These are phyloP conservation scores for Monopterus albus DNA, from an alignment of 2,113 vertebrate species.

Conservation along the genomic window DNA sequence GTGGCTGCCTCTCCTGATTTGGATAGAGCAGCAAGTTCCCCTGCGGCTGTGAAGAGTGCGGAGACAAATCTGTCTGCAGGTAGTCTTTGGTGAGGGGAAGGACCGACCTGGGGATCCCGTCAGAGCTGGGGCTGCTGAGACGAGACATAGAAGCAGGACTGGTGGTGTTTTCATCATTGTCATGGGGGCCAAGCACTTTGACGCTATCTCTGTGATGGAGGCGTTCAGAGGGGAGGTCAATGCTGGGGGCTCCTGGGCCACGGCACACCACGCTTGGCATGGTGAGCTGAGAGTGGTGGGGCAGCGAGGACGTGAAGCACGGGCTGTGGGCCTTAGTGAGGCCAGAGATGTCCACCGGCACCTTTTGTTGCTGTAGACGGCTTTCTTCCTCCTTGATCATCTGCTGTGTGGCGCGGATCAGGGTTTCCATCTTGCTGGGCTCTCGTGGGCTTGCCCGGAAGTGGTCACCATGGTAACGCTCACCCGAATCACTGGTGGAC, in stretches of 20 bases:
- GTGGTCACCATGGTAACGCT: slow-evolving; percentile 91
- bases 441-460: slow-evolving; percentile 92
- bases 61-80: slow-evolving; percentile 91
- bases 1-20: slow-evolving; percentile 77
- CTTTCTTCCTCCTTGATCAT: slow-evolving; percentile 99
- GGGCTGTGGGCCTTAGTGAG: slow-evolving; percentile 90
- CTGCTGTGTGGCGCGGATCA: slow-evolving; percentile 97
- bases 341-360: slow-evolving; percentile 83
- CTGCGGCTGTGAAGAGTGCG: slow-evolving; percentile 85
- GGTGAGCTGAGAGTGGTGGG: slow-evolving; percentile 83
- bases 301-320: slow-evolving; percentile 87
- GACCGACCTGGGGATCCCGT: slow-evolving; percentile 82
- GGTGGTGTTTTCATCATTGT: slow-evolving; percentile 82
- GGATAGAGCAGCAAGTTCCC: slow-evolving; percentile 88
- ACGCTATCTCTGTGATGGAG: slow-evolving; percentile 66
- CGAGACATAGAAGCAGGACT: slow-evolving; percentile 92
- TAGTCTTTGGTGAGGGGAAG: slow-evolving; percentile 95
- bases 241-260: slow-evolving; percentile 70
- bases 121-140: slow-evolving; percentile 90
- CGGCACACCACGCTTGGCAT: slow-evolving; percentile 90
- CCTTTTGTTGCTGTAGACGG: slow-evolving; percentile 91
- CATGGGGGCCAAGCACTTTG: slow-evolving; percentile 83
- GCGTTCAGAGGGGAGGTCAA: slow-evolving; percentile 81
- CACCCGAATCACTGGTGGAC: slow-evolving; percentile 95
- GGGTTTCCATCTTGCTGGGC: slow-evolving; percentile 98